Evolutionary conservation across 2,113 vertebrate genomes (phyloP).

Genomic region (Stomatorhinus ivindoensis): DNA sequence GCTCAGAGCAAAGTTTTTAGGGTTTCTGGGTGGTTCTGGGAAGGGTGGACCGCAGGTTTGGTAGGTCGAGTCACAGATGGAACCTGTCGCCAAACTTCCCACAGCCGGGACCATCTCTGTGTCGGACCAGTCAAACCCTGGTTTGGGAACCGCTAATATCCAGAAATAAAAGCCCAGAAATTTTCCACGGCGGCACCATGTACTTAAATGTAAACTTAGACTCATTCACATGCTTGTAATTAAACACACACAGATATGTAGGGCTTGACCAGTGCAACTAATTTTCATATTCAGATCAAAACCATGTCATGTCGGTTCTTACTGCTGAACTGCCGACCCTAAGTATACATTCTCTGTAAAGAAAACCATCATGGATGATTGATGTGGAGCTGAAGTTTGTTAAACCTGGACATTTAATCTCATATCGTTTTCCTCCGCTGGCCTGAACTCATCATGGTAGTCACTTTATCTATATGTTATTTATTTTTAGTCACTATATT

Average conservation of each 20-base stretch:
- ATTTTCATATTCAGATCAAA: slow-evolving; percentile 18
- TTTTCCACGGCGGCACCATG: slow-evolving; percentile 7
- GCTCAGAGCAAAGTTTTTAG: slow-evolving; percentile 13
- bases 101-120: slow-evolving; percentile 37
- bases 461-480: background rate
- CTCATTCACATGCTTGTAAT: slow-evolving; percentile 34
- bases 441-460: background rate
- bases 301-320: background rate
- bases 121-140: slow-evolving; percentile 45
- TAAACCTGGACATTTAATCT: background rate
- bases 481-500: background rate
- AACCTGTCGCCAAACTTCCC: background rate
- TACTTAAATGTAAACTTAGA: slow-evolving; percentile 24
- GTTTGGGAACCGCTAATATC: slow-evolving; percentile 24
- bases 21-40: slow-evolving; percentile 19
- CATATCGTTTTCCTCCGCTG: background rate
- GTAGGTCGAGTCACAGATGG: slow-evolving; percentile 17
- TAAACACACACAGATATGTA: slow-evolving; percentile 19
- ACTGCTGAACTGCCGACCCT: background rate
- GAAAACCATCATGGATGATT: background rate
- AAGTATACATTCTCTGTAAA: background rate
- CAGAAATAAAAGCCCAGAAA: slow-evolving; percentile 34
- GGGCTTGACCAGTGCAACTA: slow-evolving; percentile 19
- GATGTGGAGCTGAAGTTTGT: background rate
- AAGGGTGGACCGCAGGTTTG: background rate